Evolutionary conservation across 2,797 vertebrate genomes (phyloP).

Genomic region (Hoplostethus mediterraneus): DNA sequence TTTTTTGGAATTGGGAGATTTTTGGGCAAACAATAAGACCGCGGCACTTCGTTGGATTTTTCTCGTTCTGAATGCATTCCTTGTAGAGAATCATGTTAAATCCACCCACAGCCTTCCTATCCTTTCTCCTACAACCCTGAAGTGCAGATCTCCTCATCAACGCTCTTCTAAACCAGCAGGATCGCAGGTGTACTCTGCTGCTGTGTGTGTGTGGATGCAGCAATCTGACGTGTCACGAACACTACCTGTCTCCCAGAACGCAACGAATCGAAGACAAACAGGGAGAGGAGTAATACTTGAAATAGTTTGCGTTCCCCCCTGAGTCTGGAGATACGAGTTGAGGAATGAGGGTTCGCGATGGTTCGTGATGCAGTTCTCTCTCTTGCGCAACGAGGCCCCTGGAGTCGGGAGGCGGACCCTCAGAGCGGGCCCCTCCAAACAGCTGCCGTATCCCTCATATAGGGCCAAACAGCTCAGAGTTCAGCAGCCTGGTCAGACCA

Average conservation of each 20-base stretch:
- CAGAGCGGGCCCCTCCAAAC: slow-evolving; percentile 53
- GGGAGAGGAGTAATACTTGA: slow-evolving; percentile 52
- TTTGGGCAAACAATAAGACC: slow-evolving; percentile 7
- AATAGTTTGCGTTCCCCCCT: slow-evolving; percentile 43
- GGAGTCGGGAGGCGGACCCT: slow-evolving; percentile 40
- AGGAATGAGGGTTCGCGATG: slow-evolving; percentile 51
- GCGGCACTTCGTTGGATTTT: slow-evolving; percentile 17
- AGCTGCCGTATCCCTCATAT: slow-evolving; percentile 58
- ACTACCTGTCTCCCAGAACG: slow-evolving; percentile 35
- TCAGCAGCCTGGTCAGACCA: slow-evolving; percentile 28
- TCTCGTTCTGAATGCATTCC: not conserved
- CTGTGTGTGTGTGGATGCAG: slow-evolving; percentile 11
- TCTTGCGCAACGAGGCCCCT: slow-evolving; percentile 66
- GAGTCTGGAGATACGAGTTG: slow-evolving; percentile 46
- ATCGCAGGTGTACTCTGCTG: slow-evolving; percentile 18
- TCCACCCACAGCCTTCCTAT: not conserved
- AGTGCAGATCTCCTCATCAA: no score
- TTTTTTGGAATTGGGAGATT: slow-evolving; percentile 24
- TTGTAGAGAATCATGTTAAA: not conserved
- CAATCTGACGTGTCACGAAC: slow-evolving; percentile 47
- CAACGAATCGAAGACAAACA: slow-evolving; percentile 49
- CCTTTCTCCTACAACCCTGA: not conserved
- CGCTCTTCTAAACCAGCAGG: slow-evolving; percentile 16
- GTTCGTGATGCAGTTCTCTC: slow-evolving; percentile 44
- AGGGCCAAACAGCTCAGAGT: slow-evolving; percentile 52